Evolutionary conservation across 2,113 vertebrate genomes (phyloP).

Genomic region (Lepus europaeus): DNA sequence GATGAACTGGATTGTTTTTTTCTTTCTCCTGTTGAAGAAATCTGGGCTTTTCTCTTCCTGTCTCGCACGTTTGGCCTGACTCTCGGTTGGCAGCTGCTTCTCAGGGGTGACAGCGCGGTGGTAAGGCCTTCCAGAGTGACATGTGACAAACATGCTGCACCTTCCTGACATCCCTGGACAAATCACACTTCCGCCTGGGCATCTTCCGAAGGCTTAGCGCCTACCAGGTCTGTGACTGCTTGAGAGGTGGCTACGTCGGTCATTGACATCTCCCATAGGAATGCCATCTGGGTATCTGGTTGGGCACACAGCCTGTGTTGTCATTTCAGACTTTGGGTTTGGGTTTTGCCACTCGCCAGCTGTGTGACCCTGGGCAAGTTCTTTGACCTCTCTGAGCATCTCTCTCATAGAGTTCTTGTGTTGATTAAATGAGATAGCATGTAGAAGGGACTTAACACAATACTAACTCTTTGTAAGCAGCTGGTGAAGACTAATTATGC

Average conservation of each 20-base stretch:
- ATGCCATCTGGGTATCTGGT: not conserved
- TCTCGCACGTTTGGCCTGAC: slow-evolving; percentile 33
- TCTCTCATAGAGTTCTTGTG: not conserved
- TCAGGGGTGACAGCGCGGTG: slow-evolving; percentile 41
- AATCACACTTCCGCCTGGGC: not conserved
- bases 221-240: not conserved
- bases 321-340: not conserved
- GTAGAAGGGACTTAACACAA: not conserved
- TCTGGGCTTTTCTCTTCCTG: not conserved
- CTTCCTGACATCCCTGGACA: not conserved
- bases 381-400: not conserved
- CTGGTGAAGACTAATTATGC: not conserved
- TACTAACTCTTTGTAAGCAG: not conserved
- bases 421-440: not conserved
- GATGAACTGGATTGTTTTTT: not conserved
- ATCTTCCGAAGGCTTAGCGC: not conserved
- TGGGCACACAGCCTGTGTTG: not conserved
- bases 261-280: not conserved
- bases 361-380: not conserved
- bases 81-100: slow-evolving; percentile 53
- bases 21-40: not conserved
- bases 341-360: not conserved
- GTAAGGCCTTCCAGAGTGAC: slow-evolving; percentile 72
- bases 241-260: no score
- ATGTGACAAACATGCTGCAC: not conserved